A percentile compares a stretch with the other conserved stretches of the same genome.
phyloP scores from a whole-genome alignment of 2,888 invertebrate species.

The Macrophya annulata region DNA sequence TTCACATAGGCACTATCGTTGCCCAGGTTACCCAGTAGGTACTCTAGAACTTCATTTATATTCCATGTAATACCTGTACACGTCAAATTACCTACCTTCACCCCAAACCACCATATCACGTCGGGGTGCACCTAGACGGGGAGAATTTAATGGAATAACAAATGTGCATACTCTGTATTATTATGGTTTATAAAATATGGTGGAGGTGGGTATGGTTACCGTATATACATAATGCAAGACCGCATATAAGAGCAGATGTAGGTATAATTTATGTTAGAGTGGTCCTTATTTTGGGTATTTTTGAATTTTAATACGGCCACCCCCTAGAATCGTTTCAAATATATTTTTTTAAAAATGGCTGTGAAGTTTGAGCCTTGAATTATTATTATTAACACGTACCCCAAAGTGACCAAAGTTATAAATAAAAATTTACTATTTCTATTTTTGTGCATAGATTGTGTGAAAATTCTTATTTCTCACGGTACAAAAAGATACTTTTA shows the following conservation, averaged over 20 bases:
- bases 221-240: neutral
- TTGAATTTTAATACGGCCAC: no score
- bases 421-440: no score
- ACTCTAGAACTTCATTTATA: conserved; percentile 22
- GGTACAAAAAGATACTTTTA: no score
- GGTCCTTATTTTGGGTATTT: no score
- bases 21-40: neutral
- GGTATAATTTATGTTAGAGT: neutral
- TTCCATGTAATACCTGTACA: conserved; percentile 31
- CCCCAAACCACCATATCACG: neutral
- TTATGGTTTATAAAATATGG: neutral
- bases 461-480: no score
- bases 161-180: conserved; percentile 62
- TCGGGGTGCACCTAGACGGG: neutral
- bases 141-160: conserved; percentile 76
- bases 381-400: no score
- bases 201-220: neutral
- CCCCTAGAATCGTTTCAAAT: no score
- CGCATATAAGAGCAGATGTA: neutral
- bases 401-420: no score
- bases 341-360: no score
- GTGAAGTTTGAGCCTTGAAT: no score
- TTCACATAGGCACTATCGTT: neutral
- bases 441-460: no score
- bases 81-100: conserved; percentile 13